These are phyloP conservation scores for Caenorhabditis macrosperma DNA, from an alignment of 2,888 invertebrate genomes.

Conservation along the genomic window DNA sequence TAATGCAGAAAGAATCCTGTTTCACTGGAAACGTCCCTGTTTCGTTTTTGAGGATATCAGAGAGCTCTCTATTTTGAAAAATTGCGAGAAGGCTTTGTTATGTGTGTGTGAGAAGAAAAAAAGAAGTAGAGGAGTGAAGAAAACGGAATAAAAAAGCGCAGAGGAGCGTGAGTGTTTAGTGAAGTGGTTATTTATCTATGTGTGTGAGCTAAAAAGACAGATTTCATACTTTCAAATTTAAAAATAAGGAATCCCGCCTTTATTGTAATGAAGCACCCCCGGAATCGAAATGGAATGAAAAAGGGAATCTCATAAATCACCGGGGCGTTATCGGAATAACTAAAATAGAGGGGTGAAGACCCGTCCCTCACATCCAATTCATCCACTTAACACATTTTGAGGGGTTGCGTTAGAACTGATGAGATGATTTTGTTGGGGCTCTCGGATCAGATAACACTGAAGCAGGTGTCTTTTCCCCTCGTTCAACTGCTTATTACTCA, in stretches of 20 bases:
- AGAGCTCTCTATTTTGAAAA: slow-evolving; percentile 48
- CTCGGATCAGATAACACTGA: slow-evolving; percentile 41
- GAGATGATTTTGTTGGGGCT: neutral
- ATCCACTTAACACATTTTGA: slow-evolving; percentile 53
- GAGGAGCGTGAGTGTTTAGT: slow-evolving; percentile 56
- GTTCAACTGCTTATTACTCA: neutral
- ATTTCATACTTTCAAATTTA: too few species aligned
- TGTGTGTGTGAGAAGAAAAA: slow-evolving; percentile 26
- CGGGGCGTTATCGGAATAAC: slow-evolving; percentile 49
- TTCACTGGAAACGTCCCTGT: slow-evolving; percentile 4
- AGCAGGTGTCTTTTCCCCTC: slow-evolving; percentile 51
- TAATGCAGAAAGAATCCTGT: too few species aligned
- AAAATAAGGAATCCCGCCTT: too few species aligned
- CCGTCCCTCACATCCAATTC: slow-evolving; percentile 16
- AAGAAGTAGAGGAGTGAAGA: too few species aligned
- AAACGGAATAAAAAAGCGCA: slow-evolving; percentile 57
- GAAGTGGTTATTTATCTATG: slow-evolving; percentile 56
- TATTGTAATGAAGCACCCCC: too few species aligned
- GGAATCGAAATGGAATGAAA: neutral
- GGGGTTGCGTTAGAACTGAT: neutral
- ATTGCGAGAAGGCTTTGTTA: slow-evolving; percentile 45
- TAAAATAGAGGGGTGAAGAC: slow-evolving; percentile 26
- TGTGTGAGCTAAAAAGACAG: too few species aligned
- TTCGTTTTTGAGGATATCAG: slow-evolving; percentile 48
- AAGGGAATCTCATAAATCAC: slow-evolving; percentile 58